A percentile compares a stretch with the other conserved stretches of the same genome.
These are phyloP conservation scores for Celastrina argiolus DNA, from an alignment of 2,888 invertebrate genomes.

Conservation along the genomic window DNA sequence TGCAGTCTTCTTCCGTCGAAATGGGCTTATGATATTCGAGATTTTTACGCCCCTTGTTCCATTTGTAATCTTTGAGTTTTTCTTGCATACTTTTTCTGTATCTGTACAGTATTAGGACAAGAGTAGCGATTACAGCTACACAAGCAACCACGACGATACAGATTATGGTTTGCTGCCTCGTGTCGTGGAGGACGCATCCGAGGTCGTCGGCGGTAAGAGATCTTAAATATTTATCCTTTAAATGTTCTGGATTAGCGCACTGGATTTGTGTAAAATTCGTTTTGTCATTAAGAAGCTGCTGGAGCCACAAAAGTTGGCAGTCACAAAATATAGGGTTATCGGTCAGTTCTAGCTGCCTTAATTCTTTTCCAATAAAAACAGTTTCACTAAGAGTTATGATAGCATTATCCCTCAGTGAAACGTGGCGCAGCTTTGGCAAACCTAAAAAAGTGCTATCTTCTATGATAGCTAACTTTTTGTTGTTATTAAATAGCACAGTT, in stretches of 20 bases:
- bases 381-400: slow-evolving; percentile 86
- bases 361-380: slow-evolving; percentile 87
- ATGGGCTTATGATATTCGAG: slow-evolving; percentile 94
- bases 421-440: slow-evolving; percentile 86
- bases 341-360: slow-evolving; percentile 85
- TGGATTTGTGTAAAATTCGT: slow-evolving; percentile 84
- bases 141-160: slow-evolving; percentile 86
- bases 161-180: slow-evolving; percentile 87
- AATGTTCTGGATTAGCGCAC: slow-evolving; percentile 84
- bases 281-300: slow-evolving; percentile 82
- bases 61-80: slow-evolving; percentile 88
- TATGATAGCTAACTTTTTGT: slow-evolving; percentile 84
- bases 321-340: slow-evolving; percentile 91
- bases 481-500: slow-evolving; percentile 84
- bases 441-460: slow-evolving; percentile 88
- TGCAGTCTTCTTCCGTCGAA: slow-evolving; percentile 89
- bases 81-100: slow-evolving; percentile 89
- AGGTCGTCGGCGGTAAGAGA: slow-evolving; percentile 85
- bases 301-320: slow-evolving; percentile 88
- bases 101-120: slow-evolving; percentile 86
- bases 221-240: slow-evolving; percentile 83
- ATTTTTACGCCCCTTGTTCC: slow-evolving; percentile 89
- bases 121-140: slow-evolving; percentile 83
- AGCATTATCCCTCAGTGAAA: slow-evolving; percentile 87
- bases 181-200: slow-evolving; percentile 89